Conservation (phyloP, 2,888 invertebrate species). For the Drosophila multiciliata region DNA sequence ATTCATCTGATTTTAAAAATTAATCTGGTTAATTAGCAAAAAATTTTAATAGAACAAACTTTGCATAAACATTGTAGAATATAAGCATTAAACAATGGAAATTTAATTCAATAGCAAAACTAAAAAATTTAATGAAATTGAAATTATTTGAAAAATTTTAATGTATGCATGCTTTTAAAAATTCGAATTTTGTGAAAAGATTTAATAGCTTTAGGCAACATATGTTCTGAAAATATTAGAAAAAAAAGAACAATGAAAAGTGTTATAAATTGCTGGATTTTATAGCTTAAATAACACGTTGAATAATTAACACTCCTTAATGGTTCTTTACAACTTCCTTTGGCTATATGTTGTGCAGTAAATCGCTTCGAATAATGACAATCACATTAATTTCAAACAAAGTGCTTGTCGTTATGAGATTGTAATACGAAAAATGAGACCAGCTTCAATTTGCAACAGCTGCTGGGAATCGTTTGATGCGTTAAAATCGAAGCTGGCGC, state of each 20-base stretch:
- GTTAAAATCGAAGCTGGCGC: constrained; percentile 14
- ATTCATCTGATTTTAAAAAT: not conserved
- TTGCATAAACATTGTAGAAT: not conserved
- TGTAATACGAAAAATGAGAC: constrained; percentile 22
- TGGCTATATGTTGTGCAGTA: constrained; percentile 24
- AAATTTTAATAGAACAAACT: constrained; percentile 25
- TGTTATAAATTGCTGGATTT: not conserved
- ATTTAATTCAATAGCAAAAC: constrained; percentile 17
- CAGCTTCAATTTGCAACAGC: constrained; percentile 33
- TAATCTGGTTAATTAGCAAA: constrained; percentile 12
- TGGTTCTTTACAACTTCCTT: constrained; percentile 4
- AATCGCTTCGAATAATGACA: constrained; percentile 49
- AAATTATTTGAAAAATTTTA: not conserved
- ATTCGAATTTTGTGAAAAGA: not conserved
- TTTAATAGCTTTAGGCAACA: not conserved
- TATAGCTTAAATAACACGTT: not conserved
- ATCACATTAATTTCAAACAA: constrained; percentile 68
- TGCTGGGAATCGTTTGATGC: constrained; percentile 13
- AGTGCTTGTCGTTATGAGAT: constrained; percentile 54
- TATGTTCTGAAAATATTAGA: not conserved
- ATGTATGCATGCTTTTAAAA: not conserved
- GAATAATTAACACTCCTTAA: constrained; percentile 24
- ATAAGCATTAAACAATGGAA: not conserved
- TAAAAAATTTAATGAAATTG: not conserved
- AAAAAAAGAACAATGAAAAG: not conserved